Evolutionary conservation across 1,140 invertebrate species (phyloP).

Genomic region (Drosophila equinoxialis): DNA sequence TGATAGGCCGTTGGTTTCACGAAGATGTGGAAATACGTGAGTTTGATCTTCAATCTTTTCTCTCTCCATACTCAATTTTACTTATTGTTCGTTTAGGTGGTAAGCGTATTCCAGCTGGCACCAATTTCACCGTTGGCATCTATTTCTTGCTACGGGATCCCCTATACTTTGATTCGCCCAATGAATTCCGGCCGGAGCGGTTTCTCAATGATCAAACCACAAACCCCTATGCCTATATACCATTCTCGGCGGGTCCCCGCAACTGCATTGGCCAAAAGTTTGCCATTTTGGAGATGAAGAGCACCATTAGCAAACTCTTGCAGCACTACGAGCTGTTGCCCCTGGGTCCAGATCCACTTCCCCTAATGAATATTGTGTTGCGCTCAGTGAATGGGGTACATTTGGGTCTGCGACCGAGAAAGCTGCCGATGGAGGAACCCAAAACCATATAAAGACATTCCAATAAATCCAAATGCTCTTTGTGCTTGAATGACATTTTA

Average conservation of each 20-base stretch:
- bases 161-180: slow-evolving; percentile 85
- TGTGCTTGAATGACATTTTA: too few species aligned
- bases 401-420: slow-evolving; percentile 41
- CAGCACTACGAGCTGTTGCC: slow-evolving; percentile 76
- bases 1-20: slow-evolving; percentile 85
- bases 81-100: slow-evolving; percentile 46
- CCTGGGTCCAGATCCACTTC: slow-evolving; percentile 50
- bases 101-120: slow-evolving; percentile 81
- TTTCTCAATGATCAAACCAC: slow-evolving; percentile 84
- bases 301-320: slow-evolving; percentile 78
- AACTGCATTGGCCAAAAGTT: slow-evolving; percentile 91
- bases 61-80: background rate
- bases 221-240: slow-evolving; percentile 84
- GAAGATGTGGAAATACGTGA: slow-evolving; percentile 83
- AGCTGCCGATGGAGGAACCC: background rate
- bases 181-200: slow-evolving; percentile 87
- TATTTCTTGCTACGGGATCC: slow-evolving; percentile 84
- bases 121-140: slow-evolving; percentile 79
- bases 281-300: slow-evolving; percentile 90
- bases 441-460: slow-evolving; percentile 7
- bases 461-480: background rate
- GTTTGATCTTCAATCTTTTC: background rate
- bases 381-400: slow-evolving; percentile 65
- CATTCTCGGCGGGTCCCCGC: slow-evolving; percentile 87
- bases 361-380: slow-evolving; percentile 57